These are phyloP conservation scores for Lagorchestes hirsutus DNA, from an alignment of 2,797 vertebrate species.

Conservation along the genomic window DNA sequence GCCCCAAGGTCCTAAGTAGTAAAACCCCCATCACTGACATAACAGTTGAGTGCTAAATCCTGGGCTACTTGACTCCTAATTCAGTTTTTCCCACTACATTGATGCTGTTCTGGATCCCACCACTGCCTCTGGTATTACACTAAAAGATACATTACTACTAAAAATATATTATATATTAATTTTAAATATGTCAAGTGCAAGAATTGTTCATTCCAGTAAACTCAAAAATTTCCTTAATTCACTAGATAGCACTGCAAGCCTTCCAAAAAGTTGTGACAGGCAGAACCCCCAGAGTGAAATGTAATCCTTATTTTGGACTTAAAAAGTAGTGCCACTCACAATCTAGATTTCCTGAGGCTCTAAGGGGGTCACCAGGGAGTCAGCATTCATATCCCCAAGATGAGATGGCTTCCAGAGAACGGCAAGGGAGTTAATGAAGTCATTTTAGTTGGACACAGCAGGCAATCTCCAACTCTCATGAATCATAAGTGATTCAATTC, in stretches of 20 bases:
- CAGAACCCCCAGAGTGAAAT: not conserved
- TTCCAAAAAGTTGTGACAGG: not conserved
- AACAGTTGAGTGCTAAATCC: not conserved
- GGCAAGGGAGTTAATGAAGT: conserved; percentile 28
- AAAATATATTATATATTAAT: not conserved
- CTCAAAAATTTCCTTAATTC: not conserved
- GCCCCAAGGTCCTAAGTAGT: not conserved
- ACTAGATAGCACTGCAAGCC: not conserved
- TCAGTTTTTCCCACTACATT: not conserved
- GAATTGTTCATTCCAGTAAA: not conserved
- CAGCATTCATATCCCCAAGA: not conserved
- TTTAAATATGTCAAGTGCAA: not conserved
- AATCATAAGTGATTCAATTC: conserved; percentile 30
- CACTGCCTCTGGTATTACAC: not conserved
- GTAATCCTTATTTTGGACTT: not conserved
- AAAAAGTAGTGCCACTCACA: not conserved
- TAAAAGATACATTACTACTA: not conserved
- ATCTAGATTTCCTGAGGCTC: conserved; percentile 24
- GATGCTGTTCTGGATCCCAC: not conserved
- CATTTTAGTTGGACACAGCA: conserved; percentile 10
- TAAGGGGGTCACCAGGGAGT: not conserved
- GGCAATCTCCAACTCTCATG: not conserved
- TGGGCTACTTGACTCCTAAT: not conserved
- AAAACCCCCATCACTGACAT: not conserved
- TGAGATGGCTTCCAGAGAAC: not conserved